phyloP scores from a whole-genome alignment of 2,797 vertebrate genomes.

The Hoplostethus mediterraneus region DNA sequence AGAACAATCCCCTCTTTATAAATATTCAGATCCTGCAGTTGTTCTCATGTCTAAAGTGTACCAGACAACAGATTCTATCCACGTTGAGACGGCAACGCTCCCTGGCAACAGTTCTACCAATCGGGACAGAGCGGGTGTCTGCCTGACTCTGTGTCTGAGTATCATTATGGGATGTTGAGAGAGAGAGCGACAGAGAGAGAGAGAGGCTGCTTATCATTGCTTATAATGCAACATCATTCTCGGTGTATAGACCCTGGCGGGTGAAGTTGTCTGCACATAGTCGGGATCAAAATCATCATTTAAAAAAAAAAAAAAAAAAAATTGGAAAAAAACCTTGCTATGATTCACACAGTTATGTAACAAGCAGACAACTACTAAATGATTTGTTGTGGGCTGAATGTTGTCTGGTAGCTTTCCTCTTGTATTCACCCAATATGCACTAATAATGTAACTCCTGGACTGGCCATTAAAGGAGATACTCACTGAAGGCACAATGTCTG shows the following conservation, averaged over 20 bases:
- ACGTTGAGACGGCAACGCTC: conserved; percentile 83
- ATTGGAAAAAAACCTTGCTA: conserved; percentile 44
- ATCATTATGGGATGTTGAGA: conserved; percentile 81
- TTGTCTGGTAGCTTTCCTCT: conserved; percentile 79
- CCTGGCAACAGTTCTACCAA: conserved; percentile 88
- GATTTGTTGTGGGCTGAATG: conserved; percentile 79
- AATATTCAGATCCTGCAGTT: conserved; percentile 89
- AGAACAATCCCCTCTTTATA: conserved; percentile 82
- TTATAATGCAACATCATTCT: conserved; percentile 80
- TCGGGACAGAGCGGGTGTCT: conserved; percentile 78
- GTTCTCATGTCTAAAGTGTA: conserved; percentile 85
- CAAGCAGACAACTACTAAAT: conserved; percentile 78
- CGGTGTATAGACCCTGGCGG: conserved; percentile 69
- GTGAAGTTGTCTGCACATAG: conserved; percentile 77
- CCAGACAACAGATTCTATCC: conserved; percentile 86
- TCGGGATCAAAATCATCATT: conserved; percentile 68
- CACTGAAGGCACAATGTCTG: conserved; percentile 15
- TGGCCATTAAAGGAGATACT: conserved; percentile 14
- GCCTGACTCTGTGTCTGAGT: conserved; percentile 77
- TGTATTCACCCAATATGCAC: conserved; percentile 70
- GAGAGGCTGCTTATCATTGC: conserved; percentile 76
- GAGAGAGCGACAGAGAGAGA: conserved; percentile 45
- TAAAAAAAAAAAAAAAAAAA: conserved; percentile 3
- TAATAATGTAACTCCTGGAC: conserved; percentile 56
- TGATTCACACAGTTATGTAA: conserved; percentile 81